Percentiles rank a stretch among this genome's conserved stretches.
phyloP scores from a whole-genome alignment of 1,140 invertebrate species.

The Plectrocnemia conspersa region DNA sequence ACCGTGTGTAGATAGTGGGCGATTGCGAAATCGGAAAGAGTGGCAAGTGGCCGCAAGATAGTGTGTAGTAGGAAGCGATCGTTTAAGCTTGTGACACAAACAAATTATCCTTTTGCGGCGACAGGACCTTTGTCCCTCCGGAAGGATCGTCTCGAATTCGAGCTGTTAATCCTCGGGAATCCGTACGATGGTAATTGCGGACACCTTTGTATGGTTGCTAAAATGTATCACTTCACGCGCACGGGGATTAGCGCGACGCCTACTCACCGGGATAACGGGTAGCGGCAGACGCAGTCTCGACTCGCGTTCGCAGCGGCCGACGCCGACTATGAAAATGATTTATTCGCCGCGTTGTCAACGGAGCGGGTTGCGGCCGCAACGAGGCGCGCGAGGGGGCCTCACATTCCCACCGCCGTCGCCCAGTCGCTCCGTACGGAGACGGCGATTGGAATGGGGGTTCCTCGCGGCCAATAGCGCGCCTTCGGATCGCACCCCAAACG shows the following conservation, averaged over 20 bases:
- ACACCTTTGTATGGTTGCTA: conserved; percentile 36
- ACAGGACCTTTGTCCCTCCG: not conserved
- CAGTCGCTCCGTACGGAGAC: no score
- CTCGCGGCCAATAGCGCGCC: not conserved
- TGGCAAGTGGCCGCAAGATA: not conserved
- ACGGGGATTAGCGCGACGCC: not conserved
- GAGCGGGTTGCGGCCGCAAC: conserved; percentile 15
- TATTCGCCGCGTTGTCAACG: conserved; percentile 29
- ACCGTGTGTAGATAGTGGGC: no score
- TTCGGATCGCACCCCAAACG: conserved; percentile 21
- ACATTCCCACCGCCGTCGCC: no score
- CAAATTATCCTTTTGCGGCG: not conserved
- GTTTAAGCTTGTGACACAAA: not conserved
- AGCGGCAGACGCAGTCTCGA: not conserved
- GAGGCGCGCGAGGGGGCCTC: not conserved
- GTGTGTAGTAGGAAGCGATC: not conserved
- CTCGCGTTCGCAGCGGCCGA: not conserved
- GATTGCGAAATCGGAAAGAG: no score
- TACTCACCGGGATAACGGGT: not conserved
- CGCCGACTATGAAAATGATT: conserved; percentile 25
- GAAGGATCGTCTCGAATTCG: not conserved
- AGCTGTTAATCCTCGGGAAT: conserved; percentile 17
- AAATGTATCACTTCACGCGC: conserved; percentile 34
- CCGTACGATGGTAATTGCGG: conserved; percentile 34
- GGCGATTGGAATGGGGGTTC: not conserved